A percentile compares a stretch with the other conserved stretches of the same genome.
phyloP scores from a whole-genome alignment of 2,797 vertebrate species.

The Thunnus albacares region DNA sequence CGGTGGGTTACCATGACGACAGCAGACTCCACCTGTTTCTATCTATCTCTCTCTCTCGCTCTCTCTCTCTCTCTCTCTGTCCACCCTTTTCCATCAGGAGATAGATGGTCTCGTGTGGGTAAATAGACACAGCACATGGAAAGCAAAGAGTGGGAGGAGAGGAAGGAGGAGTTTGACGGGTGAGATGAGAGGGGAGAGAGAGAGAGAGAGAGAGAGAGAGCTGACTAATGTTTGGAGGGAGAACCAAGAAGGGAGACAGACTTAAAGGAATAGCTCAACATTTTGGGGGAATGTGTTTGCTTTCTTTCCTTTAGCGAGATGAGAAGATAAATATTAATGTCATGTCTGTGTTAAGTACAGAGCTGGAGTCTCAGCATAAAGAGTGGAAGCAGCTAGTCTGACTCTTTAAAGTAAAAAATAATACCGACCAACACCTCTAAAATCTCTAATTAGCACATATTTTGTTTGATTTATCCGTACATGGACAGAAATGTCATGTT shows the following conservation, averaged over 20 bases:
- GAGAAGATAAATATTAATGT: too few relatives aligned
- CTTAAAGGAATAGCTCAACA: conserved; percentile 32
- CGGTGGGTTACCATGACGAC: conserved; percentile 90
- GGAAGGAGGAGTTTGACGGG: conserved; percentile 22
- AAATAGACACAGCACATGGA: conserved; percentile 73
- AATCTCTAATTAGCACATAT: background rate
- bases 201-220: conserved; percentile 16
- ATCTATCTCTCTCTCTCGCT: conserved; percentile 31
- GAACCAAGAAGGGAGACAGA: background rate
- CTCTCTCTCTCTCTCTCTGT: conserved; percentile 5
- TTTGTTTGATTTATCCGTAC: background rate
- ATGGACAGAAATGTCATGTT: too few relatives aligned
- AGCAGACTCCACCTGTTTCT: conserved; percentile 92
- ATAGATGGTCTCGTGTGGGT: conserved; percentile 58
- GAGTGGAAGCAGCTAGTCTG: too few relatives aligned
- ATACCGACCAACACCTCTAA: background rate
- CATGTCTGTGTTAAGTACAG: too few relatives aligned
- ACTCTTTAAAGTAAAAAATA: too few relatives aligned
- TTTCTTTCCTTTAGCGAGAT: background rate
- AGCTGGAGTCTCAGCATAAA: too few relatives aligned
- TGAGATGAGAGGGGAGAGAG: conserved; percentile 4
- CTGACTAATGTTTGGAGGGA: conserved; percentile 14
- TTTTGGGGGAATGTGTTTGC: background rate
- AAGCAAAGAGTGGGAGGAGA: conserved; percentile 46
- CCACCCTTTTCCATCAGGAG: conserved; percentile 66